Evolutionary conservation across 2,888 invertebrate species (phyloP), one percentile per base, ranked within the genome.

Genomic region (Deilephila porcellus): DNA sequence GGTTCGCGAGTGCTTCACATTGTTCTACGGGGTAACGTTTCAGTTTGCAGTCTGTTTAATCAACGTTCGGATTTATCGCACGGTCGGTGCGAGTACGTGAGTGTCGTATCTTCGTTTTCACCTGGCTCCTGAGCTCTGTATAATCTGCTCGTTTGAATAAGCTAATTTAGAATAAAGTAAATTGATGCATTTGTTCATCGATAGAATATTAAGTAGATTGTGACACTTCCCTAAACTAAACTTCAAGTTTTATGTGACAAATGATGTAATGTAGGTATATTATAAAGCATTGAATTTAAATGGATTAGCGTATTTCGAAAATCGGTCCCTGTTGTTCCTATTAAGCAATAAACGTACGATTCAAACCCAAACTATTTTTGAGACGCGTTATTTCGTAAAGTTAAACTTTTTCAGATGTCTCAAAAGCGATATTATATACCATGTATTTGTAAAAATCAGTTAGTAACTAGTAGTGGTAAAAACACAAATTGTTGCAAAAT

Each of bases 1-100:
- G 60, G 11, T 73, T 67, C 70, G 70, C 52, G 70, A 53, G 62
- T 60, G 37, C 37, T 37, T 71, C n/a, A 60, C 32, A 59, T 71
- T 71, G 37, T 60, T 34, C 34, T 20, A 37, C 20, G n/a, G 19
- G 19, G 56, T 19, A n/a, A 60, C 71, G 25, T 34, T 71, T 59
- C 71, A 56, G 59, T 71, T 29, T 25, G 20, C 71, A 56, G 59
- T 71, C 20, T 25, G 34, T 71, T 70, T 70, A 29, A 60, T 60
- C 59, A 34, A 60, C 71, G 71, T 37, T 71, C 20, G 60, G 34
- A 71, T 20, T 60, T 37, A 34, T 32, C 56, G 20, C 71, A 34
- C 20, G 32, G 60, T 60, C 32, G 14, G 25, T 63, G 45, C 45
- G 14, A 45, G 11, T 45, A 64, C 19, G 45, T 64, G n/a, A 64